Evolutionary conservation across 2,888 invertebrate species (phyloP).

Genomic region (Amiota communis): DNA sequence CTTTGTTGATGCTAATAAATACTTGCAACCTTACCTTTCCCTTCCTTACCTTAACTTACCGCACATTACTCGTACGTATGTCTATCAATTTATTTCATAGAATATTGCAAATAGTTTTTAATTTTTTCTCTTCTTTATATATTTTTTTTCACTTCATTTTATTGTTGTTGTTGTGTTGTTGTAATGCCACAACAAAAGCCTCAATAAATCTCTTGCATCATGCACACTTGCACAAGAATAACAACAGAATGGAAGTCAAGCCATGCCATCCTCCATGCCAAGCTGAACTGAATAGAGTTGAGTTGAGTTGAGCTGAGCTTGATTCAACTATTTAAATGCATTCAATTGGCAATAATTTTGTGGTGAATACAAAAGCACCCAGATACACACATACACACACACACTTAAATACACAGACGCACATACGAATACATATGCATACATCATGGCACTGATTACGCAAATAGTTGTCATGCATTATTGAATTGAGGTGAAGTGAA

Average conservation of each 20-base stretch:
- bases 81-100: no score
- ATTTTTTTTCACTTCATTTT: no score
- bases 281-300: no score
- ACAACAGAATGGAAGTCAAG: constrained; percentile 21
- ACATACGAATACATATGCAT: background rate
- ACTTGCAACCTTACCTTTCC: no score
- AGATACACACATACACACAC: constrained; percentile 45
- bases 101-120: no score
- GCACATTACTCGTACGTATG: no score
- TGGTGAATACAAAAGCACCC: constrained; percentile 66
- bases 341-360: constrained; percentile 68
- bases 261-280: constrained; percentile 39
- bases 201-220: constrained; percentile 36
- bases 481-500: background rate
- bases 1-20: no score
- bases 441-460: background rate
- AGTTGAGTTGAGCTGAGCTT: constrained; percentile 21
- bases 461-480: background rate
- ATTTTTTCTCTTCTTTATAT: no score
- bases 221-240: constrained; percentile 44
- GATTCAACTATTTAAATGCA: constrained; percentile 57
- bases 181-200: background rate
- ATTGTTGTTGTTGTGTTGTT: background rate
- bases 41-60: no score
- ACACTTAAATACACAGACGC: background rate